phyloP scores from a whole-genome alignment of 1,140 invertebrate genomes.

The Scaptomyza pallida region DNA sequence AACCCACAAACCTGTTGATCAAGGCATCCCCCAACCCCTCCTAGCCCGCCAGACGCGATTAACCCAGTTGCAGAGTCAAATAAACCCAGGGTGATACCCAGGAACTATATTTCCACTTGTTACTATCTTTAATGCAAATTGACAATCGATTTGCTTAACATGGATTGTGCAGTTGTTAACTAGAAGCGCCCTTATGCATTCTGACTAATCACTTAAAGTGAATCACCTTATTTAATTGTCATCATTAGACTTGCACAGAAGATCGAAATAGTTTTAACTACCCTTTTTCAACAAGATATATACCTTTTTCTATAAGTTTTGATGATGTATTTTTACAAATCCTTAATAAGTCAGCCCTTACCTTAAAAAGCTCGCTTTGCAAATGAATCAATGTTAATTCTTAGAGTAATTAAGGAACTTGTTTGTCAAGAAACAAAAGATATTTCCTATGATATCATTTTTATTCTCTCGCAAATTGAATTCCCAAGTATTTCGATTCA shows the following conservation, averaged over 20 bases:
- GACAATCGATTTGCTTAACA: slow-evolving; percentile 6
- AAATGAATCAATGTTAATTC: no score
- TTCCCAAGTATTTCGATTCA: slow-evolving; percentile 24
- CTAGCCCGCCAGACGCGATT: slow-evolving; percentile 13
- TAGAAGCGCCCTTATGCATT: neutral
- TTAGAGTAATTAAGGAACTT: no score
- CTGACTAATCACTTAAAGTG: slow-evolving; percentile 23
- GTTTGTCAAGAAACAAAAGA: neutral
- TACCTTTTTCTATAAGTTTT: no score
- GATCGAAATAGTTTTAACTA: neutral
- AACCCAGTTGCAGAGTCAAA: slow-evolving; percentile 36
- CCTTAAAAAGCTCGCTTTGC: no score
- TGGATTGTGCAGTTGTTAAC: neutral
- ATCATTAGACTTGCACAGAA: slow-evolving; percentile 5
- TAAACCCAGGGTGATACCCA: slow-evolving; percentile 54
- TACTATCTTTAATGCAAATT: slow-evolving; percentile 18
- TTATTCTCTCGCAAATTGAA: neutral
- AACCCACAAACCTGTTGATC: slow-evolving; percentile 73
- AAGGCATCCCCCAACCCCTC: slow-evolving; percentile 1
- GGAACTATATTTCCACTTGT: slow-evolving; percentile 13
- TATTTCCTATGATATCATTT: neutral
- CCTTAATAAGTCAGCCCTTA: no score
- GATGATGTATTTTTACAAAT: no score
- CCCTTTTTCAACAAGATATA: neutral
- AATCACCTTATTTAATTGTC: slow-evolving; percentile 19